Percentiles rank a stretch among this genome's conserved stretches.
These are phyloP conservation scores for Muscidifurax raptorellus DNA, from an alignment of 1,140 invertebrate species.

Conservation along the genomic window DNA sequence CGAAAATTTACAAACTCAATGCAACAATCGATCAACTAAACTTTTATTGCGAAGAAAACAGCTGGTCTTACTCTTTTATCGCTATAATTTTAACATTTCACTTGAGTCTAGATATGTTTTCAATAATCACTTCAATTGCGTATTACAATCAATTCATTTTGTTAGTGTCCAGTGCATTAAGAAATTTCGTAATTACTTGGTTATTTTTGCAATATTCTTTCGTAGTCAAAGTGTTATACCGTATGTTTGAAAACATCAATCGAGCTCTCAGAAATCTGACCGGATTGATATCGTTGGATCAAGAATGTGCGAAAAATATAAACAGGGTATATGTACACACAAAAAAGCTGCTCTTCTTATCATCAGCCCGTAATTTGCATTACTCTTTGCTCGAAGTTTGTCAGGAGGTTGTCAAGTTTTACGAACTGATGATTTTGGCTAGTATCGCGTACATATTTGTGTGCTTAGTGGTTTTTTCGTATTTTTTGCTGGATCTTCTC, in stretches of 20 bases:
- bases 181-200: not conserved
- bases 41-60: not conserved
- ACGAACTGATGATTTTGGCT: not conserved
- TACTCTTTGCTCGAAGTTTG: not conserved
- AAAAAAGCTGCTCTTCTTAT: not conserved
- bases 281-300: not conserved
- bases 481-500: not conserved
- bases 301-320: not conserved
- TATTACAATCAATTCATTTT: not conserved
- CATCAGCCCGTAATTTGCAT: not conserved
- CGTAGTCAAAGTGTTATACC: not conserved
- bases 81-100: not conserved
- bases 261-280: not conserved
- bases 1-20: not conserved
- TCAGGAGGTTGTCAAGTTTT: slow-evolving; percentile 1
- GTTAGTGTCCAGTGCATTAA: not conserved
- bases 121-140: not conserved
- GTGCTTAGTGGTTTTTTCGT: not conserved
- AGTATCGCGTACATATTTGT: slow-evolving; percentile 24
- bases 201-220: slow-evolving; percentile 9
- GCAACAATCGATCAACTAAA: not conserved
- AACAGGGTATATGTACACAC: not conserved
- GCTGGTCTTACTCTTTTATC: not conserved
- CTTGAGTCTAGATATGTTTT: not conserved
- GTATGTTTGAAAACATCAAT: not conserved